A percentile compares a stretch with the other conserved stretches of the same genome.
These are phyloP conservation scores for Lordiphosa clarofinis DNA, from an alignment of 1,140 invertebrate species.

Conservation along the genomic window DNA sequence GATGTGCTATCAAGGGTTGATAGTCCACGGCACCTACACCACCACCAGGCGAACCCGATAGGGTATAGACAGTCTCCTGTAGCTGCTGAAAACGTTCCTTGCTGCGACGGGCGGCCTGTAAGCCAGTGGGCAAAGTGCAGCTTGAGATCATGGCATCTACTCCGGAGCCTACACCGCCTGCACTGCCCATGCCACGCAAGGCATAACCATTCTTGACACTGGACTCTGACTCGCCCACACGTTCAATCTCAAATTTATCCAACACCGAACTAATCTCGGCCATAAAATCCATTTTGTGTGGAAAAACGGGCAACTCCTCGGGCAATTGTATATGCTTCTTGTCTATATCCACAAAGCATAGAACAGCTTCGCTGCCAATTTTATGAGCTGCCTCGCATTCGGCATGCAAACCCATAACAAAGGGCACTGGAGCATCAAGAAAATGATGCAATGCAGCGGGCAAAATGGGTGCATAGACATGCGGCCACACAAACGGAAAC, in stretches of 20 bases:
- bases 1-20: conserved; percentile 75
- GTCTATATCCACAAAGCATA: conserved; percentile 98
- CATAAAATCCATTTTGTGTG: conserved; percentile 92
- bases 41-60: conserved; percentile 42
- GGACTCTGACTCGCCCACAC: conserved; percentile 62
- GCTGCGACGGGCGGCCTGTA: conserved; percentile 71
- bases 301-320: conserved; percentile 96
- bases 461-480: conserved; percentile 99
- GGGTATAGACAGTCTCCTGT: conserved; percentile 71
- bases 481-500: conserved; percentile 98
- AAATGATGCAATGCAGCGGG: conserved; percentile 97
- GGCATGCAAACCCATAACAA: conserved; percentile 95
- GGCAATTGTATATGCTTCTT: conserved; percentile 94
- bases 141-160: conserved; percentile 82
- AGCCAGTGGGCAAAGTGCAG: conserved; percentile 82
- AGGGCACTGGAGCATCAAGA: conserved; percentile 99
- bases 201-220: conserved; percentile 46
- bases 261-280: conserved; percentile 91
- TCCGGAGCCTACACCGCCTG: conserved; percentile 53
- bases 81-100: conserved; percentile 73
- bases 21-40: conserved; percentile 55
- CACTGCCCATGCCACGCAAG: not conserved
- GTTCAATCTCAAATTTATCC: conserved; percentile 83
- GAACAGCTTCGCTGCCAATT: conserved; percentile 87
- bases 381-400: conserved; percentile 81